Percentiles rank a stretch among this genome's conserved stretches.
Evolutionary conservation across 1,140 invertebrate species (phyloP).

Genomic region (Drosophila melanica): DNA sequence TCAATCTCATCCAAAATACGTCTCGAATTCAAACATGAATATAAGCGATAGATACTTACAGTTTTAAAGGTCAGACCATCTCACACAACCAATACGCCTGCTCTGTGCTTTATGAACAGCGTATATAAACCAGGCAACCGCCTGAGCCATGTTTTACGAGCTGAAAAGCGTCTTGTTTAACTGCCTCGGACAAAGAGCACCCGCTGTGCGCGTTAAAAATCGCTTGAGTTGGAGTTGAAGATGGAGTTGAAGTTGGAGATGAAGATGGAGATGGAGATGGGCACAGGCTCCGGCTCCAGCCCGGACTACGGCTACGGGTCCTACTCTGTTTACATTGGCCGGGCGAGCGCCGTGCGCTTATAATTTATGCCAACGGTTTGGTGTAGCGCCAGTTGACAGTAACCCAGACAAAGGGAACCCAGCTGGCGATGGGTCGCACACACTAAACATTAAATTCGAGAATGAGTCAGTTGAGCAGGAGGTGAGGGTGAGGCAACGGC

Average conservation of each 20-base stretch:
- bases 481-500: no score
- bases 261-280: constrained; percentile 16
- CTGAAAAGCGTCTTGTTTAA: constrained; percentile 82
- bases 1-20: neutral
- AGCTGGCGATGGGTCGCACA: constrained; percentile 62
- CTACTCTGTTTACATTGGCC: constrained; percentile 44
- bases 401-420: constrained; percentile 39
- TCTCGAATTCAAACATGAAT: neutral
- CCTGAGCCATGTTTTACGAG: constrained; percentile 71
- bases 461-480: constrained; percentile 28
- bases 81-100: neutral
- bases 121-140: constrained; percentile 1
- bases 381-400: constrained; percentile 75
- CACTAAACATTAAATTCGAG: constrained; percentile 14
- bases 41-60: no score
- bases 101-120: neutral
- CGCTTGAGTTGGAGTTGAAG: constrained; percentile 37
- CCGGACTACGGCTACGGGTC: constrained; percentile 14
- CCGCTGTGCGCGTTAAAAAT: constrained; percentile 79
- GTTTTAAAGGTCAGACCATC: neutral
- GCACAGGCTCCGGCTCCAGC: neutral
- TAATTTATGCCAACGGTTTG: constrained; percentile 69
- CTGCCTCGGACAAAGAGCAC: constrained; percentile 72
- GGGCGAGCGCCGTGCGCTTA: constrained; percentile 50
- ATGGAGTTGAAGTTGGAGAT: constrained; percentile 45